Conservation (phyloP, 2,888 invertebrate species). For the Gymnoscelis rufifasciata region DNA sequence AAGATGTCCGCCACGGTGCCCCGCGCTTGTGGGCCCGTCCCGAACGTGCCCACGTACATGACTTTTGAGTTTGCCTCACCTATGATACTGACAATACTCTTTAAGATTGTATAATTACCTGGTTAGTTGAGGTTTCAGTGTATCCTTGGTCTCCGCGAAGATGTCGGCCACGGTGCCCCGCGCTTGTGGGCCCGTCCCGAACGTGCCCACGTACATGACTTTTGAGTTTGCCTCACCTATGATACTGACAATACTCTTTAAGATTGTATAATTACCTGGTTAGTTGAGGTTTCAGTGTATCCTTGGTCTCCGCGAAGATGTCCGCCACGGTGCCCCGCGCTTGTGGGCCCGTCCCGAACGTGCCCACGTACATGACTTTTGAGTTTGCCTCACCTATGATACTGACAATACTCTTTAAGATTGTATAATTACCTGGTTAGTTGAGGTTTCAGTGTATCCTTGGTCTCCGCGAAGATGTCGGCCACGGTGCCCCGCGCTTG, state of each 20-base stretch:
- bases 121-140: conserved; percentile 45
- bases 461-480: conserved; percentile 80
- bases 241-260: not conserved
- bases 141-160: conserved; percentile 69
- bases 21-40: conserved; percentile 77
- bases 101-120: conserved; percentile 36
- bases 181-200: conserved; percentile 79
- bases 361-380: conserved; percentile 94
- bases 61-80: no score
- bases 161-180: conserved; percentile 85
- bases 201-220: conserved; percentile 92
- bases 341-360: conserved; percentile 81
- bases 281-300: conserved; percentile 45
- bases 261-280: conserved; percentile 42
- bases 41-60: conserved; percentile 91
- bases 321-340: conserved; percentile 84
- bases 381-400: no score
- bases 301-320: conserved; percentile 77
- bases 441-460: conserved; percentile 44
- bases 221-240: no score
- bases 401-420: not conserved
- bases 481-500: conserved; percentile 82
- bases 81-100: no score
- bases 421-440: conserved; percentile 48
- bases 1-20: conserved; percentile 86